Base-by-base conservation (phyloP, 1,140 invertebrate species). In the Gryon sp. region DNA sequence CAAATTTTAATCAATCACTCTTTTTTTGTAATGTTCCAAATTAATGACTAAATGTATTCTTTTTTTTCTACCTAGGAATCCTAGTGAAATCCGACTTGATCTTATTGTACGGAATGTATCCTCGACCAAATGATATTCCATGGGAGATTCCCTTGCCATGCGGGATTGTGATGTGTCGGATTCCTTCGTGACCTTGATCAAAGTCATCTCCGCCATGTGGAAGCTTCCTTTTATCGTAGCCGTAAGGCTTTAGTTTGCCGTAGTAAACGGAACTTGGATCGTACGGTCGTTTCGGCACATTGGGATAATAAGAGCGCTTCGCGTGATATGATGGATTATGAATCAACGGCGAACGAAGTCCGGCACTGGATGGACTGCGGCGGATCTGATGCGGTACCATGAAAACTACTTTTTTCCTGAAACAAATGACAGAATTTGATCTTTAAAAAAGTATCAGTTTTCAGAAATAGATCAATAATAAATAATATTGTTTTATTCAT, bases 71-170 rank as follows among this genome's bases (percentile, higher is more conserved):
- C 8, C 57, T 40, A 2, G 57, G 60, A 0, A 66, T n/a, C n/a
- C 78, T 30, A 3, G 80, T 66, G 1, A 79, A 78, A 16, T 66
- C 78, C 20, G 73, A 55, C 18, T 84, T 83, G 16, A 81, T 22
- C 11, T 74, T 76, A 2, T 81, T 82, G 28, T 85, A 86, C 2
- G 85, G 84, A 0, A 87, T 62, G 15, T 87, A 87, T 14, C 83
- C 85, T 18, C 83, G 83, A 0, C 85, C 84, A 16, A 76, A 87
- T 0, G 82, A 50, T 1, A 85, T 38, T 2, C 65, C 75, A 30
- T 84, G 81, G 45, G 20, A 65, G 19, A 86, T 68, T 1, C 78
- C 80, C 52, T 87, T 87, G 0, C 84, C 80, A 11, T 86, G 69
- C 1, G 86, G 84, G 48, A 86, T 50, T 0, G 66, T 40, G 0